Evolutionary conservation across 1,140 invertebrate genomes (phyloP), one percentile per base, ranked within the genome.

Genomic region (Berghia stephanieae): DNA sequence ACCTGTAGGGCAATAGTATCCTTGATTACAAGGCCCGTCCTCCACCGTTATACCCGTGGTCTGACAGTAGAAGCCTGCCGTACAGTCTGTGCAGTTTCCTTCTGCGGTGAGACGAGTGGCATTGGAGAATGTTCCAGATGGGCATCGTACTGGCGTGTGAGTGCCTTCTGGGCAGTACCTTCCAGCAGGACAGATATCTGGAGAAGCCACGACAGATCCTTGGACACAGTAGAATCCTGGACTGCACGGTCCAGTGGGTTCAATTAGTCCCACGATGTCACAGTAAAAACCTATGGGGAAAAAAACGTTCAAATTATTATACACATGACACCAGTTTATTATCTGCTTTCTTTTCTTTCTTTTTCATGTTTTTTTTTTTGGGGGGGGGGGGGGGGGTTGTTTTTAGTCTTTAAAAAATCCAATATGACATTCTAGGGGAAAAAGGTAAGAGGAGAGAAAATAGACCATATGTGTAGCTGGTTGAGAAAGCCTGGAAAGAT

Each of bases 1-100:
- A 85, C 86, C 86, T 81, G 81, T 78, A 18, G 86, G 86, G 72
- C 87, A 88, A 81, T 88, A 88, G 77, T 86, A 88, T 0, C 87
- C 87, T 34, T 84, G 83, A 31, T 83, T 82, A 80, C 87, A 88
- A 4, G 76, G 75, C 3, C 83, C 86, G 43, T 88, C 82, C n/a
- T 82, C 85, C 16, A 73, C 67, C 3, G 83, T 86, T 6, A 88
- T 80, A 16, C 87, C 87, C 10, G 81, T 83, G 13, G 78, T 80
- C 40, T 84, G 79, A 76, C 87, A 88, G 74, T 86, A 87, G 60
- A 55, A 87, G 3, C 87, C 87, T 5, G 83, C 84, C 13, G 84
- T 86, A 79, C 87, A 88, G 57, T 80, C 75, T 0, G 83, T 86
- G 78, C 87, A 88, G 24, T 87, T 79, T 2, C 31, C 24, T 34